Evolutionary conservation across 2,888 invertebrate species (phyloP), one percentile per base, ranked within the genome.

Genomic region (Nomada hirtipes): DNA sequence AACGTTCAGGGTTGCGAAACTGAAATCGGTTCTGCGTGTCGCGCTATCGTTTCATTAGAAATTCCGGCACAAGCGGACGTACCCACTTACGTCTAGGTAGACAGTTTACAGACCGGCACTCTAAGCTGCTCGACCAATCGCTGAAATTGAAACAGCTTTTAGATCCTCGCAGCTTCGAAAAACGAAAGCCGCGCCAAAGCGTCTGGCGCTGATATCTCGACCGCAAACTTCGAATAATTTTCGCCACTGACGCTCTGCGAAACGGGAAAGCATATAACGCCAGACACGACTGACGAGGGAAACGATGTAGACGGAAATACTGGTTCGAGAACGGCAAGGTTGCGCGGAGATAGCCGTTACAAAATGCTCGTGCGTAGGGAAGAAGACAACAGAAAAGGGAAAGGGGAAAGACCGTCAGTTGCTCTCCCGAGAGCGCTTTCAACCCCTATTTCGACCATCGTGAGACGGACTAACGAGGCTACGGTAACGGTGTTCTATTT

Each of bases 381-480:
- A 53, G 47, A 69, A 44, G 50, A 68, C 42, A 55, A 63, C 26
- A 26, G 23, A 36, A 7, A 57, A 15, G n/a, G 47, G 65, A 20
- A 50, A n/a, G 36, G 57, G 26, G 77, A 36, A 13, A 26, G 60
- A 52, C 61, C 53, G 72, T 67, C 70, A 83, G 67, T 50, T 36
- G 69, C 47, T 83, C 74, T 71, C 47, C 50, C 50, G 47, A 15
- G 63, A 71, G 64, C 59, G 73, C 67, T 71, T 64, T 52, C 76
- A 64, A 44, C 57, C 64, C 71, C 26, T 64, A 61, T 63, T 76
- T 76, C 64, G 42, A 55, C 63, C 70, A 76, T 76, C 72, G 1
- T 23, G 64, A 50, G 76, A 59, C 59, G 59, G 42, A 64, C 71
- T 76, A 71, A 76, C 76, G 64, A 76, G 50, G 59, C 71, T 71